Percentiles rank a stretch among this genome's conserved stretches.
Evolutionary conservation across 2,797 vertebrate species (phyloP).

Genomic region (Hyperoplus immaculatus): DNA sequence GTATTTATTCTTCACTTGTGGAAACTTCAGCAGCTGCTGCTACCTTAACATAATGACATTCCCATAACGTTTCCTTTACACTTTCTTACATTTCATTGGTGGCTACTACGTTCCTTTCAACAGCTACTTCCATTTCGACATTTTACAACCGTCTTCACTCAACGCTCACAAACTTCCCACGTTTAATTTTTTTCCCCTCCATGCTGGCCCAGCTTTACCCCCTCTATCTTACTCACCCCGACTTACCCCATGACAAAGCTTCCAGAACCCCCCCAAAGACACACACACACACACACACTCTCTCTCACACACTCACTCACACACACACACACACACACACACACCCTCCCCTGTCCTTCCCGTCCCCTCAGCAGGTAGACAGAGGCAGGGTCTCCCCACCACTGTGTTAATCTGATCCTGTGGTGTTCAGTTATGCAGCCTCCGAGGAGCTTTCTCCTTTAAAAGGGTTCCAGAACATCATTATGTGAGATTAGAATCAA

Average conservation of each 20-base stretch:
- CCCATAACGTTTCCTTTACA: conserved; percentile 19
- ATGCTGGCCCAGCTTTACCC: not conserved
- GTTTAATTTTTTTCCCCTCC: not conserved
- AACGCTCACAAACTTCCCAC: not conserved
- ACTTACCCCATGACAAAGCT: conserved; percentile 12
- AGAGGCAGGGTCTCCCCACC: conserved; percentile 45
- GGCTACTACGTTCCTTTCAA: not conserved
- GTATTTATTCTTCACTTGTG: not conserved
- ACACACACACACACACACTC: too few species aligned
- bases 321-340: too few species aligned
- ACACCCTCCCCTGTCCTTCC: conserved; percentile 11
- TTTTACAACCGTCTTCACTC: conserved; percentile 10
- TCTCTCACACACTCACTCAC: too few species aligned
- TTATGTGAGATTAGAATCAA: conserved; percentile 83
- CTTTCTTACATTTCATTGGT: conserved; percentile 27
- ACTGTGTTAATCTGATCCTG: conserved; percentile 78
- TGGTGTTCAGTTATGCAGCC: conserved; percentile 61
- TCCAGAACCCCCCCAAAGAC: conserved; percentile 1
- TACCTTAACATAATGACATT: not conserved
- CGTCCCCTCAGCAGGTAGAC: conserved; percentile 54
- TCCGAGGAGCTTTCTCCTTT: conserved; percentile 38
- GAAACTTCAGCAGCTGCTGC: not conserved
- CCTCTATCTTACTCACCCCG: not conserved
- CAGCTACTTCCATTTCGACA: conserved; percentile 22
- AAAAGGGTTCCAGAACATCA: conserved; percentile 63